Evolutionary conservation across 2,113 vertebrate species (phyloP), one percentile per base, ranked within the genome.

Genomic region (Scomber japonicus): DNA sequence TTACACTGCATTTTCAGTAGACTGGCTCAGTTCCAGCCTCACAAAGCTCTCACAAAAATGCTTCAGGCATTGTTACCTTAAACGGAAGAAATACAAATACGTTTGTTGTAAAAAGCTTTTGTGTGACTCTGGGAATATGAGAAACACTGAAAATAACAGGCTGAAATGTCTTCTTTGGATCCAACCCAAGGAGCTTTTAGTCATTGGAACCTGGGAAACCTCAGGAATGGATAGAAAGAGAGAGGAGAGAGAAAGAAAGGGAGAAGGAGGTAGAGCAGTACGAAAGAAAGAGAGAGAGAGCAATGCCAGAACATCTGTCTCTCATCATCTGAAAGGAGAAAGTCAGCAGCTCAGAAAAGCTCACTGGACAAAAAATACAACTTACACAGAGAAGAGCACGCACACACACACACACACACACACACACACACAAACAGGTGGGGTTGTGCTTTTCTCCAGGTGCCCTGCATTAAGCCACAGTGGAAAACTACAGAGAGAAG

Each of bases 261-360:
- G 51, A 67, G 55, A 50, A 68, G 51, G 50, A 78, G 77, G 69
- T 74, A 49, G 71, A 86, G 62, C 51, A 70, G 68, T 46, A 75
- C 11, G 30, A 80, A 81, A 83, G 79, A 81, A 61, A 81, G 55
- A 57, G 64, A 66, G 53, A 46, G 64, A 73, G 54, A 87, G 74
- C 45, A 50, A 68, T 72, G 86, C 88, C 89, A 91, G 73, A 90
- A 93, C 93, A 94, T 94, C 92, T 94, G 93, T 93, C 84, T 91
- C 86, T 87, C 88, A 94, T 94, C 91, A 91, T 68, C 65, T 70
- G 72, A 87, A 91, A 91, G 83, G 81, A 91, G 85, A 94, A 92
- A 91, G 91, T 92, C 91, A 91, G 92, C 93, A 91, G 82, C 86
- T 83, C 72, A 31, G 82, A 79, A 91, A 87, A 83, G 87, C 85